Evolutionary conservation across 1,140 invertebrate species (phyloP).

Genomic region (Drosophila sturtevanti): DNA sequence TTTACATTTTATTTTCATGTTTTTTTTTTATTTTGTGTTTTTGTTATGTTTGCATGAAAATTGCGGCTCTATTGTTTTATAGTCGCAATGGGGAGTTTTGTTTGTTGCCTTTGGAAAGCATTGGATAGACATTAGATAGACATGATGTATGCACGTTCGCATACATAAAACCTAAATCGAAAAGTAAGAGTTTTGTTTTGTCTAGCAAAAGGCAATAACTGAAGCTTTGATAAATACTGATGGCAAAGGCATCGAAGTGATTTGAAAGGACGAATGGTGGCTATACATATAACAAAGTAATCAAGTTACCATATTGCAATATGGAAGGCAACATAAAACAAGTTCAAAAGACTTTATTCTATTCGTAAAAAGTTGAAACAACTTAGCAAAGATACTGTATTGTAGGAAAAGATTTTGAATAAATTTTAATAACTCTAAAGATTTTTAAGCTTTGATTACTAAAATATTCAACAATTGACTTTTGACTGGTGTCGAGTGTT

Average conservation of each 20-base stretch:
- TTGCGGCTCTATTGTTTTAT: conserved; percentile 73
- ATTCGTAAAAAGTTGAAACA: background rate
- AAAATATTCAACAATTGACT: no score
- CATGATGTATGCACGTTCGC: conserved; percentile 54
- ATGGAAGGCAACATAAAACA: background rate
- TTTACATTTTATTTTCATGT: conserved; percentile 66
- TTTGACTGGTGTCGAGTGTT: no score
- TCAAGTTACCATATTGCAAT: background rate
- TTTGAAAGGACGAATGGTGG: background rate
- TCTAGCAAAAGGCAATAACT: conserved; percentile 1
- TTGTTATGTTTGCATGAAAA: conserved; percentile 60
- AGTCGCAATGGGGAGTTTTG: conserved; percentile 44
- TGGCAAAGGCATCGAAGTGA: no score
- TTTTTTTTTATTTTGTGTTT: conserved; percentile 13
- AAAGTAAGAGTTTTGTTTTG: conserved; percentile 9
- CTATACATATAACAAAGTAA: conserved; percentile 1
- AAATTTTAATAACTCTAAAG: no score
- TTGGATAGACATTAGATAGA: conserved; percentile 47
- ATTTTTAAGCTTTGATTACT: no score
- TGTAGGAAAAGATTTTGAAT: no score
- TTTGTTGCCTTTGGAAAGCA: conserved; percentile 5
- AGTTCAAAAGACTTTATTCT: background rate
- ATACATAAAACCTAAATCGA: conserved; percentile 17
- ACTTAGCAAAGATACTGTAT: no score
- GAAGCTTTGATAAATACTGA: background rate